Evolutionary conservation across 2,888 invertebrate species (phyloP), one percentile per base, ranked within the genome.

Genomic region (Aelia acuminata): DNA sequence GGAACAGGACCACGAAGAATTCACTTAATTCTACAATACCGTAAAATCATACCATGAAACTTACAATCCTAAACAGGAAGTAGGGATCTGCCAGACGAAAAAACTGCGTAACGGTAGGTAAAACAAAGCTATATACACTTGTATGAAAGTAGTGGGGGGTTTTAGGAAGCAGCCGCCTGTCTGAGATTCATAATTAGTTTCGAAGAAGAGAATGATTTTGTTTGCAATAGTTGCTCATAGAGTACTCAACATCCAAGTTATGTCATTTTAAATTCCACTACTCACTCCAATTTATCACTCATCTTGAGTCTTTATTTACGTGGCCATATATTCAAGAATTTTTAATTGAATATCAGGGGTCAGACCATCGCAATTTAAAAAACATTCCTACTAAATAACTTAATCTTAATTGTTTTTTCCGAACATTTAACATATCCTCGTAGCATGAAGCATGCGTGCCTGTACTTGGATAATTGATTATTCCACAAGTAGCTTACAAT

Each of bases 101-200:
- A 7, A 31, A 70, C 63, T 70, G 63, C 15, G 63, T 70, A 70
- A 70, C 63, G 63, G 63, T 70, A 70, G 63, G 35, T 70, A 70
- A 70, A 70, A 70, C 63, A 70, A 70, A 70, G 35, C 63, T 70
- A 70, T 70, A 70, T 70, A 70, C 63, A 70, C 35, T 35, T 7
- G 1, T 7, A 8, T 18, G 18, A 18, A 70, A 20, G 63, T 35
- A 35, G 63, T 70, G 63, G 63, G 63, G 35, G 63, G 63, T 70
- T 70, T 70, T 70, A 70, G 35, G 63, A 70, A 70, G 31, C 31
- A 35, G 31, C 7, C 63, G 63, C 1, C 35, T 8, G 63, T 31
- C 20, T 20, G 18, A 35, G 63, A 63, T 31, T 20, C 35, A 70
- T 57, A 26, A 57, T 57, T 35, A 70, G 5, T 35, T 70, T 35